These are phyloP conservation scores for Desoria tigrina DNA, from an alignment of 2,888 invertebrate species.

Conservation along the genomic window DNA sequence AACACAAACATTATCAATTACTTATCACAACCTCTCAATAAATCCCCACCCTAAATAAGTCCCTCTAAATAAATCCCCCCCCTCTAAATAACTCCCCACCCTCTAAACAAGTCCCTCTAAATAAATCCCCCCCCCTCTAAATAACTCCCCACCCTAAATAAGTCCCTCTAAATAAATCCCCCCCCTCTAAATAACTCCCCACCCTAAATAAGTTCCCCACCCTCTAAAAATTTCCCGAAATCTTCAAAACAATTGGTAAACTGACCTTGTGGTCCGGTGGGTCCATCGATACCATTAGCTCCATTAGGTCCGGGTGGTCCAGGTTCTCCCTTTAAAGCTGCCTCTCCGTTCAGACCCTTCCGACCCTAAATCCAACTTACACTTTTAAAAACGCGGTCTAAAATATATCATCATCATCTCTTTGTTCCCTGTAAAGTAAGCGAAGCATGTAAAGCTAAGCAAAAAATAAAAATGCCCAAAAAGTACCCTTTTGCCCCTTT, in stretches of 20 bases:
- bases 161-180: no score
- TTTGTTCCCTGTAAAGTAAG: background rate
- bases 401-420: no score
- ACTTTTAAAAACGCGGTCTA: conserved; percentile 9
- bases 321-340: conserved; percentile 66
- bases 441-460: conserved; percentile 12
- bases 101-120: no score
- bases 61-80: no score
- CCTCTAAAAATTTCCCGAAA: background rate
- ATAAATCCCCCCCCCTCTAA: no score
- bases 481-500: conserved; percentile 86
- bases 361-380: conserved; percentile 59
- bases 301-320: conserved; percentile 65
- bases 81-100: no score
- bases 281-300: conserved; percentile 72
- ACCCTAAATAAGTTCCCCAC: background rate
- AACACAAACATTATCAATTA: background rate
- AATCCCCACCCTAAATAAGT: no score
- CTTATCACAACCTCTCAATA: background rate
- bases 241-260: no score
- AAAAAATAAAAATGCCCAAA: conserved; percentile 16
- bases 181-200: no score
- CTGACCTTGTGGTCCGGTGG: conserved; percentile 73
- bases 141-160: no score
- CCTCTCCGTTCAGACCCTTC: conserved; percentile 62